Evolutionary conservation across 2,888 invertebrate species (phyloP).

Genomic region (Carabus problematicus): DNA sequence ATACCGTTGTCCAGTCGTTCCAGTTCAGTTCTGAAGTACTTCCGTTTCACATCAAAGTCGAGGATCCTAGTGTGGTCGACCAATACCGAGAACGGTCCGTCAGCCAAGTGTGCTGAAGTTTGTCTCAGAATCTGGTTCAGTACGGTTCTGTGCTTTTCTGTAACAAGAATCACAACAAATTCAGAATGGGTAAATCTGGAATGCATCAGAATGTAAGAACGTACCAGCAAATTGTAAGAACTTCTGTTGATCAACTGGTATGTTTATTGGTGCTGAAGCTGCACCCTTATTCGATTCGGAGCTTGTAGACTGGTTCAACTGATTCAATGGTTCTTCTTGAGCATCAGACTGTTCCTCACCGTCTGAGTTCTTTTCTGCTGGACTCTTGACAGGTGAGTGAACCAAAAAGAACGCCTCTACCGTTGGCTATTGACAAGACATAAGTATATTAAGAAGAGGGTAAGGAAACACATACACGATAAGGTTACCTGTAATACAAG

Average conservation of each 20-base stretch:
- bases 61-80: slow-evolving; percentile 87
- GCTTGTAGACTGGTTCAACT: slow-evolving; percentile 34
- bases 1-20: slow-evolving; percentile 82
- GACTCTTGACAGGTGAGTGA: slow-evolving; percentile 67
- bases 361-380: slow-evolving; percentile 36
- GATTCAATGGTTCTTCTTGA: slow-evolving; percentile 26
- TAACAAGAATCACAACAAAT: slow-evolving; percentile 43
- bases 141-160: slow-evolving; percentile 85
- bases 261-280: slow-evolving; percentile 31
- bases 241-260: slow-evolving; percentile 69
- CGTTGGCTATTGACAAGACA: slow-evolving; percentile 66
- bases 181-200: neutral
- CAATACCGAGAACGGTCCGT: slow-evolving; percentile 86
- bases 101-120: slow-evolving; percentile 77
- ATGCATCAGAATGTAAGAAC: slow-evolving; percentile 24
- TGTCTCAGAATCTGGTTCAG: slow-evolving; percentile 89
- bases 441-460: slow-evolving; percentile 28
- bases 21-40: slow-evolving; percentile 86
- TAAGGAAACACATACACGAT: slow-evolving; percentile 5
- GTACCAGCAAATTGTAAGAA: slow-evolving; percentile 81
- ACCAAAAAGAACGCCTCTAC: slow-evolving; percentile 92
- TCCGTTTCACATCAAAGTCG: slow-evolving; percentile 89
- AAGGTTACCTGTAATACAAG: slow-evolving; percentile 73
- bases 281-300: slow-evolving; percentile 17
- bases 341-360: slow-evolving; percentile 42